These are phyloP conservation scores for Amblyornis subalaris DNA, from an alignment of 2,113 vertebrate genomes.

Conservation along the genomic window DNA sequence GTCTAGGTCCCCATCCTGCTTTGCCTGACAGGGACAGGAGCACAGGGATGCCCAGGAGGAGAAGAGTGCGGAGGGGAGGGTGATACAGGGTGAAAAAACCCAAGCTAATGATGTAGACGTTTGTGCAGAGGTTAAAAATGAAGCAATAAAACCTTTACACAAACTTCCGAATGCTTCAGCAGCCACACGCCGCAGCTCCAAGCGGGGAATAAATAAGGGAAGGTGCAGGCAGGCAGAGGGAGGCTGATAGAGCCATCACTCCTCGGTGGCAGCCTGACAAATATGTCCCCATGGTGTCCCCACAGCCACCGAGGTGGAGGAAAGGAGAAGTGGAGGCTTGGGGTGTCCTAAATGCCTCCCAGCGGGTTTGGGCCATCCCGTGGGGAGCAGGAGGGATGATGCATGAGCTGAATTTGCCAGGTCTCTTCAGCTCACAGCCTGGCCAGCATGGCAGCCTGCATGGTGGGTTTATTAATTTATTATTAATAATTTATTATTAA, in stretches of 20 bases:
- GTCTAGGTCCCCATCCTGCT: neutral
- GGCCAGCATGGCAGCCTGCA: neutral
- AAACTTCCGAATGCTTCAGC: neutral
- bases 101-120: neutral
- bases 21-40: neutral
- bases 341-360: neutral
- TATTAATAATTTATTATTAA: too few species aligned
- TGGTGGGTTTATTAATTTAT: neutral
- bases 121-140: slow-evolving; percentile 46
- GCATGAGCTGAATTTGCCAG: rapidly evolving
- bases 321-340: rapidly evolving
- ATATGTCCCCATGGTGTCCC: neutral
- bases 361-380: rapidly evolving
- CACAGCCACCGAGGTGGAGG: rapidly evolving
- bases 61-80: neutral
- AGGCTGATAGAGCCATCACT: slow-evolving; percentile 16
- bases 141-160: slow-evolving; percentile 29
- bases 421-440: neutral
- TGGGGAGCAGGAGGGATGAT: neutral
- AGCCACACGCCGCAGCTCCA: neutral
- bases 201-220: neutral
- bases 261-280: neutral
- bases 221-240: neutral
- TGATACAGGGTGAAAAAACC: neutral
- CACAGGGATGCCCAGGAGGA: neutral